Percentiles rank a stretch among this genome's conserved stretches.
Evolutionary conservation across 1,140 invertebrate genomes (phyloP).

Genomic region (Atopsyche davidsoni): DNA sequence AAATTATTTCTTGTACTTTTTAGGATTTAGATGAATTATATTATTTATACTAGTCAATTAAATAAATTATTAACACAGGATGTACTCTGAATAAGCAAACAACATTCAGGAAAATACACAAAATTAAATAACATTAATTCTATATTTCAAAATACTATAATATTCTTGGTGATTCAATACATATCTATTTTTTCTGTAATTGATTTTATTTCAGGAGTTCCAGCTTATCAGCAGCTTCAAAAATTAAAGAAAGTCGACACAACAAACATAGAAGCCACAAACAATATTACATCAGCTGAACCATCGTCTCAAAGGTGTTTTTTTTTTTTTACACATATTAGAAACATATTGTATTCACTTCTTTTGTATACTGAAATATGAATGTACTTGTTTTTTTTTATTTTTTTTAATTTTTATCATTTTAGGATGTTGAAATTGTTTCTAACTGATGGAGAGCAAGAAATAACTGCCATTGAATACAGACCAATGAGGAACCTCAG

Average conservation of each 20-base stretch:
- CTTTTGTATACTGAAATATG: neutral
- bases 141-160: neutral
- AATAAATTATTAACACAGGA: constrained; percentile 1
- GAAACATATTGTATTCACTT: constrained; percentile 27
- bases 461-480: constrained; percentile 68
- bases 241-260: constrained; percentile 43
- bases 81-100: neutral
- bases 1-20: neutral
- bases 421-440: constrained; percentile 63
- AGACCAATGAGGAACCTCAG: constrained; percentile 56
- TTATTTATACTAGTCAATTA: neutral
- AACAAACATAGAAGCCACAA: constrained; percentile 44
- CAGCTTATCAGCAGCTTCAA: constrained; percentile 45
- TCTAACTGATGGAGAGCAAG: constrained; percentile 69
- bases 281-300: constrained; percentile 40
- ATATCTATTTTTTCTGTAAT: constrained; percentile 6
- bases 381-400: neutral
- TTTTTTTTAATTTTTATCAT: neutral
- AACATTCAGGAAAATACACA: neutral
- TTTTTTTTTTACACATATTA: neutral
- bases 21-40: neutral
- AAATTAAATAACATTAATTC: constrained; percentile 1
- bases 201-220: constrained; percentile 34
- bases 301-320: constrained; percentile 36
- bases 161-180: neutral